These are phyloP conservation scores for Trypoxylus dichotomus DNA, from an alignment of 1,140 invertebrate species.

Conservation along the genomic window DNA sequence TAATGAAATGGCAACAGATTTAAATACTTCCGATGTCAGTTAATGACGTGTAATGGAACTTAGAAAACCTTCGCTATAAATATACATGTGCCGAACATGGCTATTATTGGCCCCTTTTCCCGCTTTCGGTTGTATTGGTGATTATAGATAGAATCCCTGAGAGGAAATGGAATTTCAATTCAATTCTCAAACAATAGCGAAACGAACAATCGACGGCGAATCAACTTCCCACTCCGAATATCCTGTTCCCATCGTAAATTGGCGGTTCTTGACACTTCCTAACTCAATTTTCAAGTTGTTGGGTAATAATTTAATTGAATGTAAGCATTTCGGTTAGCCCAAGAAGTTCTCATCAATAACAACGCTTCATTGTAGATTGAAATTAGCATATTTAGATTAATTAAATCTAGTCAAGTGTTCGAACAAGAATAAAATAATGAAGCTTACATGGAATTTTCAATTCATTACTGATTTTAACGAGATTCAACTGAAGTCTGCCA, in stretches of 20 bases:
- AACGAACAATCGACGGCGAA: neutral
- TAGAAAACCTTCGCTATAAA: no score
- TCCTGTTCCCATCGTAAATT: neutral
- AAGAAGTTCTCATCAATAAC: neutral
- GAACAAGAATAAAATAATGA: neutral
- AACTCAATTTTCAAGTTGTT: constrained; percentile 24
- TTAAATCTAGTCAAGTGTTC: no score
- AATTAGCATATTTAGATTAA: no score
- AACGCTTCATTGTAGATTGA: no score
- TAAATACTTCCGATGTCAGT: no score
- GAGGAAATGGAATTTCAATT: constrained; percentile 22
- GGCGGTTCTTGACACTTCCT: neutral
- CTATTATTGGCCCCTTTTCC: no score
- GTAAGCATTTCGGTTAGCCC: neutral
- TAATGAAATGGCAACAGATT: no score
- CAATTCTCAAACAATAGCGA: constrained; percentile 14
- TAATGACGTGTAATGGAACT: no score
- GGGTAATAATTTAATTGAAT: neutral
- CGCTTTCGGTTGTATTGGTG: neutral
- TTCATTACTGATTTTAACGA: no score
- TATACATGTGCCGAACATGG: no score
- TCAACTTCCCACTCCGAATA: constrained; percentile 6
- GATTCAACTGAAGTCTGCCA: no score
- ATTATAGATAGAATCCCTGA: neutral
- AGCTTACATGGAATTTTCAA: no score